phyloP scores from a whole-genome alignment of 2,797 vertebrate species.

The Pteronotus mesoamericanus region DNA sequence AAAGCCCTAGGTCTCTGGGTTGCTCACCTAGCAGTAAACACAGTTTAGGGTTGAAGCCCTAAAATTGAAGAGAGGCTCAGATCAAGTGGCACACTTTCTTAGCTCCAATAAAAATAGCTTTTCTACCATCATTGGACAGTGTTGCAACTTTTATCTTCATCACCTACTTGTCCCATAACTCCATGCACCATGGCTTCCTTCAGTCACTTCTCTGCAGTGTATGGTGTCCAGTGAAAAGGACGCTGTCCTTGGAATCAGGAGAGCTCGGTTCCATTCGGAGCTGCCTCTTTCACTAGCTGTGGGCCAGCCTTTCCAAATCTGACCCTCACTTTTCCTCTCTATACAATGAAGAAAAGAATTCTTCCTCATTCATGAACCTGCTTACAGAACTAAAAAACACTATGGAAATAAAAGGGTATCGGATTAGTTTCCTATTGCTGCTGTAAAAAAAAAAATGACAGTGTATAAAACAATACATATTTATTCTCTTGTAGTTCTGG shows the following conservation, averaged over 20 bases:
- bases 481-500: background rate
- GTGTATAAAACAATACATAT: background rate
- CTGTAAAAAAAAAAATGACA: background rate
- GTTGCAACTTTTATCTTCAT: background rate
- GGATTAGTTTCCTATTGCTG: background rate
- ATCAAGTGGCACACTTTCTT: background rate
- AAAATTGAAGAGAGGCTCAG: background rate
- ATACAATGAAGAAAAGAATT: background rate
- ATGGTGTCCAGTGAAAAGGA: background rate
- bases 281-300: background rate
- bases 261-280: background rate
- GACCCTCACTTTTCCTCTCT: background rate
- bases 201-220: background rate
- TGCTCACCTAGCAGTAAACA: background rate
- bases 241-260: background rate
- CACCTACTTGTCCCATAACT: background rate
- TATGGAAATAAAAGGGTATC: background rate
- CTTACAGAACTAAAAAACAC: background rate
- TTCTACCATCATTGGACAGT: background rate
- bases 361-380: background rate
- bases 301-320: background rate
- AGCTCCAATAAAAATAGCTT: background rate
- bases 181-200: background rate
- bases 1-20: background rate
- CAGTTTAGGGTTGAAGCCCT: background rate